Evolutionary conservation across 2,113 vertebrate genomes (phyloP).

Genomic region (Thalassarche chlororhynchos): DNA sequence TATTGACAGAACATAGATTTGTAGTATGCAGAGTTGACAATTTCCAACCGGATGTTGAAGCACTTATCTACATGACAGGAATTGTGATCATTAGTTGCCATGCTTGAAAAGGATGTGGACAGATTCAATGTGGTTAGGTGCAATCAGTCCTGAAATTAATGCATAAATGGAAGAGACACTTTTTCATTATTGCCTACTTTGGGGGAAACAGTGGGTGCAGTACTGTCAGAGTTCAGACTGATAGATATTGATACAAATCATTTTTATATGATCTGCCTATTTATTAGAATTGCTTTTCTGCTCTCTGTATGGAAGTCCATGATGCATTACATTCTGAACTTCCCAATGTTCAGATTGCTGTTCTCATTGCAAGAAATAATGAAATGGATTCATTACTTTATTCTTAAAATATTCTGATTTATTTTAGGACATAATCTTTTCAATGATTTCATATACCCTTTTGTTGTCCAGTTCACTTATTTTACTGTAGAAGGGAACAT

Average conservation of each 20-base stretch:
- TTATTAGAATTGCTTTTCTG: slow-evolving; percentile 72
- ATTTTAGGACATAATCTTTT: slow-evolving; percentile 10
- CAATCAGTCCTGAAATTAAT: slow-evolving; percentile 70
- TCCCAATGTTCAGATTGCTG: slow-evolving; percentile 39
- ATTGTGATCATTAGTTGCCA: slow-evolving; percentile 51
- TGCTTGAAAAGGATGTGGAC: slow-evolving; percentile 48
- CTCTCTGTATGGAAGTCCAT: slow-evolving; percentile 36
- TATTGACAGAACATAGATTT: slow-evolving; percentile 59
- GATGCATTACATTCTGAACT: slow-evolving; percentile 61
- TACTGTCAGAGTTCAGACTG: slow-evolving; percentile 68
- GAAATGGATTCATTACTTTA: slow-evolving; percentile 64
- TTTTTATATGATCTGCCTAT: slow-evolving; percentile 70
- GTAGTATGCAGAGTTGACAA: slow-evolving; percentile 64
- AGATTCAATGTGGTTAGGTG: slow-evolving; percentile 61
- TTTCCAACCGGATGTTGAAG: slow-evolving; percentile 51
- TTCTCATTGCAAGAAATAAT: slow-evolving; percentile 54
- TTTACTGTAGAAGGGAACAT: not conserved
- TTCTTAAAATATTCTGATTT: slow-evolving; percentile 60
- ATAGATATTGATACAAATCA: slow-evolving; percentile 72
- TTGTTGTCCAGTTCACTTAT: not conserved
- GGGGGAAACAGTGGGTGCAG: slow-evolving; percentile 53
- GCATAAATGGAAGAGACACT: slow-evolving; percentile 63
- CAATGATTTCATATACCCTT: not conserved
- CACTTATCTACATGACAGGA: slow-evolving; percentile 46
- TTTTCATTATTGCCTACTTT: slow-evolving; percentile 69